Percentiles rank a stretch among this genome's conserved stretches.
Evolutionary conservation across 2,113 vertebrate species (phyloP).

Genomic region (Gadus chalcogrammus): DNA sequence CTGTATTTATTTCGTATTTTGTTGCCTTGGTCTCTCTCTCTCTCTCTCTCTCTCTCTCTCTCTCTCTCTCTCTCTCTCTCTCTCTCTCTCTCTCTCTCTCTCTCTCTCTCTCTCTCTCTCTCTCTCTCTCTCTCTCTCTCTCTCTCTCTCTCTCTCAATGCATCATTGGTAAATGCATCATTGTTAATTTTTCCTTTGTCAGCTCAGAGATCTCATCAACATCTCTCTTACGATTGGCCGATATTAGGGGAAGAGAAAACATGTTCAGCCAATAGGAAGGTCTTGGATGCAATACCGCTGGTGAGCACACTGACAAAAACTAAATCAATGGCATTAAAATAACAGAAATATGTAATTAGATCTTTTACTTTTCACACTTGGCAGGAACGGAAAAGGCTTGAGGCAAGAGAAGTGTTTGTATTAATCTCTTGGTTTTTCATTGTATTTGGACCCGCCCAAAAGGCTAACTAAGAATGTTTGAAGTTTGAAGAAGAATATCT

Average conservation of each 20-base stretch:
- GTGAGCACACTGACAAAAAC: conserved; percentile 9
- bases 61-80: neutral
- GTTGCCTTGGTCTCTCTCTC: too few relatives aligned
- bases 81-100: conserved; percentile 12
- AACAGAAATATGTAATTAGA: too few relatives aligned
- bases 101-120: conserved; percentile 1
- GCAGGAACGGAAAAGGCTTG: too few relatives aligned
- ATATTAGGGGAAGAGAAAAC: conserved; percentile 35
- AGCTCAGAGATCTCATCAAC: conserved; percentile 34
- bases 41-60: neutral
- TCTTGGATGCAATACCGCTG: conserved; percentile 31
- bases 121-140: conserved; percentile 30
- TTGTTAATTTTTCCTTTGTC: conserved; percentile 40
- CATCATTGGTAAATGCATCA: conserved; percentile 38
- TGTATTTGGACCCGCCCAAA: too few relatives aligned
- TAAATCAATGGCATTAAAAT: too few relatives aligned
- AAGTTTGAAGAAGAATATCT: too few relatives aligned
- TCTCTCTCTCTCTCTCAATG: conserved; percentile 33
- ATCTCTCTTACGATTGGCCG: conserved; percentile 40
- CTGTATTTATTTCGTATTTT: too few relatives aligned
- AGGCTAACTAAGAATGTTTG: too few relatives aligned
- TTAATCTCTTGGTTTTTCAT: too few relatives aligned
- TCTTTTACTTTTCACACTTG: too few relatives aligned
- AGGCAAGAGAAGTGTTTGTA: too few relatives aligned
- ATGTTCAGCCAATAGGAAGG: conserved; percentile 42